phyloP scores from a whole-genome alignment of 2,888 invertebrate genomes.

The Tenodera sinensis region DNA sequence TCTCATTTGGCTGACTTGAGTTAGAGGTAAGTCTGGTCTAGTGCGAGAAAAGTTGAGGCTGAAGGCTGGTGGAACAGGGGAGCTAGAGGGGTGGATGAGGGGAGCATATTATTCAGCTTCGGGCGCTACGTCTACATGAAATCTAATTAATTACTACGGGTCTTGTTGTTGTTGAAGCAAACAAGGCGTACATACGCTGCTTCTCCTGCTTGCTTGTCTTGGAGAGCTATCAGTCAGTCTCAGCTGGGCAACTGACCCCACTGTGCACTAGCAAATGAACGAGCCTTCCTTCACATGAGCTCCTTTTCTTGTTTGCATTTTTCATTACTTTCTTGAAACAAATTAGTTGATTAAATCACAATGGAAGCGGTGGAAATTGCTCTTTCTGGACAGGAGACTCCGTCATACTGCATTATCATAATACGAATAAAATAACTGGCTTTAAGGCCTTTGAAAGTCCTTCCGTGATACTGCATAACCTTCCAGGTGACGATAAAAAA shows the following conservation, averaged over 20 bases:
- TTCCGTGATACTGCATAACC: too few relatives aligned
- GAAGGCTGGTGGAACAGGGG: not conserved
- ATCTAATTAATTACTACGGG: conserved; percentile 14
- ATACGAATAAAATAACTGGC: too few relatives aligned
- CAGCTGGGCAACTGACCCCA: not conserved
- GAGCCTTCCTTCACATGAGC: not conserved
- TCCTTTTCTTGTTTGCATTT: not conserved
- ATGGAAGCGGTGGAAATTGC: not conserved
- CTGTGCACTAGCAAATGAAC: not conserved
- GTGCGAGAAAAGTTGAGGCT: conserved; percentile 2
- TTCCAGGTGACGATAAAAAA: too few relatives aligned
- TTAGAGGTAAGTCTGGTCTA: not conserved
- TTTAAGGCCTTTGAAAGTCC: too few relatives aligned
- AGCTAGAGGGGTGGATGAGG: not conserved
- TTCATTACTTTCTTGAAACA: not conserved
- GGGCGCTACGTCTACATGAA: conserved; percentile 9
- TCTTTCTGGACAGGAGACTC: not conserved
- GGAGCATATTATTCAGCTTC: conserved; percentile 2
- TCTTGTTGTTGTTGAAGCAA: conserved; percentile 16
- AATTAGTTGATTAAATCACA: not conserved
- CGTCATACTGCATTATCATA: too few relatives aligned
- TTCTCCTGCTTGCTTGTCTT: not conserved
- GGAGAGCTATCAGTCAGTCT: conserved; percentile 6
- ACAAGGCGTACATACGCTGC: not conserved
- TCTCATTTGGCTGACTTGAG: not conserved